Conservation (phyloP, 2,888 invertebrate species). For the Elmis aenea region DNA sequence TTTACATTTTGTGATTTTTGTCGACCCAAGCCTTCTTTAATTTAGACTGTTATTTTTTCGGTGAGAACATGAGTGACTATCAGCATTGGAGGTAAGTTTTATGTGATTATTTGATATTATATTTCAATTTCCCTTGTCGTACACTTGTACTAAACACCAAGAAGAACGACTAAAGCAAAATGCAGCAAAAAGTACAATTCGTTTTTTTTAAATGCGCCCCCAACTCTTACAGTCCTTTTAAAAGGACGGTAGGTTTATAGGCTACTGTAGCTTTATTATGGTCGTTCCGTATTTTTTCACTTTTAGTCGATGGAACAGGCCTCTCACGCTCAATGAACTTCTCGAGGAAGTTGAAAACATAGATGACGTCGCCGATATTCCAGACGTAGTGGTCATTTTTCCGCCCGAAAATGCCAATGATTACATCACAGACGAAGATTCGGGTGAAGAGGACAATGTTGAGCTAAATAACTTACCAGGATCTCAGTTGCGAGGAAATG, state of each 20-base stretch:
- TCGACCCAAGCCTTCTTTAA: no score
- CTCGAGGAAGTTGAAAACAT: slow-evolving; percentile 8
- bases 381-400: slow-evolving; percentile 8
- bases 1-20: no score
- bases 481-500: slow-evolving; percentile 17
- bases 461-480: slow-evolving; percentile 16
- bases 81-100: slow-evolving; percentile 1
- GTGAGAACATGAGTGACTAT: no score
- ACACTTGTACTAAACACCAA: no score
- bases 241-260: slow-evolving; percentile 9
- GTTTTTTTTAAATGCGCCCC: no score
- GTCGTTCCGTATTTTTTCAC: slow-evolving; percentile 1
- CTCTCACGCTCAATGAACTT: slow-evolving; percentile 5
- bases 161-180: no score
- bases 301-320: slow-evolving; percentile 7
- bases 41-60: no score
- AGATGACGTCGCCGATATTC: slow-evolving; percentile 3
- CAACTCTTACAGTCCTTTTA: slow-evolving; percentile 7
- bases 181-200: no score
- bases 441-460: slow-evolving; percentile 14
- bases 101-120: no score
- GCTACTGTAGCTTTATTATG: slow-evolving; percentile 5
- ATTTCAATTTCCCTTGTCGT: no score
- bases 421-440: no score
- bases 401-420: slow-evolving; percentile 8